phyloP scores from a whole-genome alignment of 2,797 vertebrate genomes.

The Sciurus carolinensis region DNA sequence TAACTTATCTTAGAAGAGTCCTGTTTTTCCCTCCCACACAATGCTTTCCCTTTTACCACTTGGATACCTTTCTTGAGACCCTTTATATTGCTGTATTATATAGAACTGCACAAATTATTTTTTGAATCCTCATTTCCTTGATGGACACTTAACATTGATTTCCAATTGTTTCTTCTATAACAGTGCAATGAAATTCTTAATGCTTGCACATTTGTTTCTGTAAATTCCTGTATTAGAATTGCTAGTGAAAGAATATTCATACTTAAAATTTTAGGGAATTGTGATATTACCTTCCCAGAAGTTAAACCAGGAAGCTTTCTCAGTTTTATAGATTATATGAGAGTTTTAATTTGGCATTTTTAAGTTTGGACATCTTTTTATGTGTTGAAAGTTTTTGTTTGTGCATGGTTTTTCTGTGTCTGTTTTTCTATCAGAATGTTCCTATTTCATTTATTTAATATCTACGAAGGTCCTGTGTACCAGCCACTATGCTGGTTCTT shows the following conservation, averaged over 20 bases:
- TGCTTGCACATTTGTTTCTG: neutral
- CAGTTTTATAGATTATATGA: neutral
- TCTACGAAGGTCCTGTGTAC: neutral
- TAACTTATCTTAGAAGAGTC: slow-evolving; percentile 14
- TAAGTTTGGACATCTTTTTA: slow-evolving; percentile 28
- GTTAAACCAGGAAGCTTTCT: slow-evolving; percentile 50
- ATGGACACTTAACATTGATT: neutral
- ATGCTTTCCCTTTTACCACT: slow-evolving; percentile 49
- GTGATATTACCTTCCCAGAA: slow-evolving; percentile 56
- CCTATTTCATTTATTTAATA: slow-evolving; percentile 51
- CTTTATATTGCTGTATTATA: slow-evolving; percentile 24
- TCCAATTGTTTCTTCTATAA: slow-evolving; percentile 17
- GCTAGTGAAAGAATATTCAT: slow-evolving; percentile 13
- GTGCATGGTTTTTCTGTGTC: slow-evolving; percentile 38
- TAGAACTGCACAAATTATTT: slow-evolving; percentile 36
- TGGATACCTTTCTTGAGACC: neutral
- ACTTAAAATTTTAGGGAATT: slow-evolving; percentile 59
- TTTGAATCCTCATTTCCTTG: neutral
- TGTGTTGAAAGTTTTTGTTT: slow-evolving; percentile 29
- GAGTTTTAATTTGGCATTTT: slow-evolving; percentile 1
- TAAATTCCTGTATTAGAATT: slow-evolving; percentile 61
- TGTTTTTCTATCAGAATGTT: slow-evolving; percentile 17
- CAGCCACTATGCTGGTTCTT: neutral
- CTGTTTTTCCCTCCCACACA: neutral
- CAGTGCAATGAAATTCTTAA: neutral